Evolutionary conservation across 1,140 invertebrate species (phyloP).

Genomic region (Globodera rostochiensis): DNA sequence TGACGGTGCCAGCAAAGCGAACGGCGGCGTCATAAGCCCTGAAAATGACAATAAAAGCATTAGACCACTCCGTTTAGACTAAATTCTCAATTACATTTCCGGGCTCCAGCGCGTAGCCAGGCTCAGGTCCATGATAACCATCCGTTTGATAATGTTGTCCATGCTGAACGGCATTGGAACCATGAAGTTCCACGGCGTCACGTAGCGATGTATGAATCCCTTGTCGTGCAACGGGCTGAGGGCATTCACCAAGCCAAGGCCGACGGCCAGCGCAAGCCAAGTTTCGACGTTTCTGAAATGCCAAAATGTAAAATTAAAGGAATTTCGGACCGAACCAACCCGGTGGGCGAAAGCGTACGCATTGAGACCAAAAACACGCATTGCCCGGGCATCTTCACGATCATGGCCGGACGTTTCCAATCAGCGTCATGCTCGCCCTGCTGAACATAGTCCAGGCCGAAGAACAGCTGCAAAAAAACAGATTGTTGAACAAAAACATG

Average conservation of each 20-base stretch:
- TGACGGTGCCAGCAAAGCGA: conserved; percentile 13
- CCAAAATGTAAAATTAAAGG: not conserved
- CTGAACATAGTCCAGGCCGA: conserved; percentile 13
- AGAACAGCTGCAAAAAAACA: not conserved
- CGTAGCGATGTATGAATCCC: conserved; percentile 32
- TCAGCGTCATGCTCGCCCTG: conserved; percentile 20
- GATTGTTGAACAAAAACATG: no score
- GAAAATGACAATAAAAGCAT: not conserved
- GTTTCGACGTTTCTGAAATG: conserved; percentile 17
- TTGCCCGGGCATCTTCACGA: conserved; percentile 2
- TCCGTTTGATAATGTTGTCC: conserved; percentile 3
- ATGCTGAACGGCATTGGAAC: conserved; percentile 28
- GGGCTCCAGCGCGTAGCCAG: conserved; percentile 3
- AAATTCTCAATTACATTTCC: not conserved
- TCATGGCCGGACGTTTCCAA: conserved; percentile 15
- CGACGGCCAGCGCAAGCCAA: conserved; percentile 21
- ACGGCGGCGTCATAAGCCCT: not conserved
- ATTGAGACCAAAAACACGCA: conserved; percentile 16
- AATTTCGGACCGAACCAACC: not conserved
- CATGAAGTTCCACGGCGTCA: conserved; percentile 32
- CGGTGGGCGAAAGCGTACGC: conserved; percentile 8
- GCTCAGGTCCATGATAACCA: conserved; percentile 18
- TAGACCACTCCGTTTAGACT: no score
- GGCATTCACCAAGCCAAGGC: conserved; percentile 25
- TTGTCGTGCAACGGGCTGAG: conserved; percentile 15